Evolutionary conservation across 2,888 invertebrate genomes (phyloP).

Genomic region (Elgonia sp.): DNA sequence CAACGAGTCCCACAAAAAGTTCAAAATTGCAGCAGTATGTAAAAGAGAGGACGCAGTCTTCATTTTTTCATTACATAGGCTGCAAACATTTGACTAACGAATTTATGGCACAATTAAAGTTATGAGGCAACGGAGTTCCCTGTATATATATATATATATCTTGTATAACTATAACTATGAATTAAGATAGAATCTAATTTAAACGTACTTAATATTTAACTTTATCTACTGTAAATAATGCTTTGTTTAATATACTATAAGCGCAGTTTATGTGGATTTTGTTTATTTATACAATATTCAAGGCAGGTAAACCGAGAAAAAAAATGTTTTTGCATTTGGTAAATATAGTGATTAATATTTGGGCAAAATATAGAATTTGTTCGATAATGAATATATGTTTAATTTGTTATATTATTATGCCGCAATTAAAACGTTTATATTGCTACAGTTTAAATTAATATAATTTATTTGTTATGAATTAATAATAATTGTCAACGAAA

Average conservation of each 20-base stretch:
- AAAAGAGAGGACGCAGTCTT: constrained; percentile 1
- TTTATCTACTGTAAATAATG: neutral
- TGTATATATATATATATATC: neutral
- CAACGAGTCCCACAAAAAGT: constrained; percentile 35
- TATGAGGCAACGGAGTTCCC: neutral
- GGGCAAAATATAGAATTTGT: no score
- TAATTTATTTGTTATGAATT: no score
- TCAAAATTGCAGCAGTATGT: constrained; percentile 9
- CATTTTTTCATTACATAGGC: constrained; percentile 38
- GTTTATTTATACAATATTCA: no score
- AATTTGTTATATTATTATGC: no score
- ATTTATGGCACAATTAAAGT: constrained; percentile 19
- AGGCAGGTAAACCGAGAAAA: no score
- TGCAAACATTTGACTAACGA: constrained; percentile 30
- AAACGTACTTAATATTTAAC: neutral
- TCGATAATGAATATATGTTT: no score
- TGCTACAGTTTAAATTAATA: no score
- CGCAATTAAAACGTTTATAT: no score
- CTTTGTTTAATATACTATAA: neutral
- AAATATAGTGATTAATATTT: no score
- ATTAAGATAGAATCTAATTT: neutral
- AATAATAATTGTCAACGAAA: no score
- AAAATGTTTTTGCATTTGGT: no score
- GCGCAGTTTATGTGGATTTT: neutral
- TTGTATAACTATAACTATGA: neutral